Base-by-base conservation (phyloP, 64 coral and sea anemone genomes). In the Pocillopora damicornis region DNA sequence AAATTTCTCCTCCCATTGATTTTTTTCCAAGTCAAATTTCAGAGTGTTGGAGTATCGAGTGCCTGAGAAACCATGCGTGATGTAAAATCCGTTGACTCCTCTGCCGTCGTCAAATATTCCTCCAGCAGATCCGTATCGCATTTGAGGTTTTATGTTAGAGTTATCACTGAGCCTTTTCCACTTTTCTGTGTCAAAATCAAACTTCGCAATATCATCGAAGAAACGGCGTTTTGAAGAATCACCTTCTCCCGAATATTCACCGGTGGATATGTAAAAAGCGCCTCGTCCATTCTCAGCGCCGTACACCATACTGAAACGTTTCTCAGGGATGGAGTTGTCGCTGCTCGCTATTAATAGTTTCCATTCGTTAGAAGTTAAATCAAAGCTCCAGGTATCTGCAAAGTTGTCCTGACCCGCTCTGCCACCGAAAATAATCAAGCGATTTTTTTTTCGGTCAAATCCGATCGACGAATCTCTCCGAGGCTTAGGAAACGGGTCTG, bases 21-120 rank as follows among this genome's bases (percentile, higher is more conserved):
- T 34, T 45, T 75, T 73, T 1, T 88, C 88, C 1, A 99, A 88
- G 64, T 95, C 90, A 80, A 95, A 99, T 58, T 88, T 88, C 15
- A 99, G 71, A 14, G 97, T 99, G 86, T 99, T 95, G 8, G 97
- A 99, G 76, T 88, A 99, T 7, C 94, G 68, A 20, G 66, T 80
- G 37, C 15, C 72, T 36, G 94, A 63, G 63, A 96, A 96, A 0
- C 94, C 94, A 13, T 96, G 94, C 1, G 91, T 93, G 30, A 96
- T 78, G 38, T 90, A 96, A 56, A 96, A 75, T 2, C 87, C 91
- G 76, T 96, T 79, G 1, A 13, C 67, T 0, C 18, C 81, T 22
- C 14, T 56, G 0, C 91, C 91, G 17, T 89, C 68, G 17, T 76
- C 51, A 14, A 93, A 88, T 23, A 96, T 88, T 34, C 94, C 94